Percentiles rank a stretch among this genome's conserved stretches.
These are phyloP conservation scores for Dysdera silvatica DNA, from an alignment of 1,140 invertebrate genomes.

Conservation along the genomic window DNA sequence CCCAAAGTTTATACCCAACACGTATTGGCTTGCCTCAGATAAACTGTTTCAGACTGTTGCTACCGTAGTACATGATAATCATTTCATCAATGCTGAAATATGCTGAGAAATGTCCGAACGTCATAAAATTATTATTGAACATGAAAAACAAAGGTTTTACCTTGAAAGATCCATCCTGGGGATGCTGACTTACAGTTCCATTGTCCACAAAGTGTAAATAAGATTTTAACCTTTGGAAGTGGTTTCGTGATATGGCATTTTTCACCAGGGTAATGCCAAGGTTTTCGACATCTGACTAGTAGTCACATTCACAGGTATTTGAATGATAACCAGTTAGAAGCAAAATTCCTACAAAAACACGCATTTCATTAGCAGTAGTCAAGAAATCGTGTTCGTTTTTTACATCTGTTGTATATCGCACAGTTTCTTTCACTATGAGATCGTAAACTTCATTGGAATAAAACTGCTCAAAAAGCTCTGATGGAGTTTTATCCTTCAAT, in stretches of 20 bases:
- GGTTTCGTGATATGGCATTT: not conserved
- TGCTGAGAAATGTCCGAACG: not conserved
- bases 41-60: not conserved
- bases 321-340: not conserved
- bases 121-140: not conserved
- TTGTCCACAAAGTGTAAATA: not conserved
- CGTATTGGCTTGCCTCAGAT: not conserved
- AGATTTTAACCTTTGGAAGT: not conserved
- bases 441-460: conserved; percentile 11
- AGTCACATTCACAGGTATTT: conserved; percentile 2
- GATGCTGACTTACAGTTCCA: not conserved
- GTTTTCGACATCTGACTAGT: not conserved
- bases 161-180: not conserved
- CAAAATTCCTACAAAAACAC: not conserved
- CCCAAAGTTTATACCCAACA: not conserved
- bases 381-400: conserved; percentile 3
- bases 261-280: not conserved
- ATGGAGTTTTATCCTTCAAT: conserved; percentile 7
- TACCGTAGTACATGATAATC: not conserved
- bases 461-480: conserved; percentile 4
- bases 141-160: not conserved
- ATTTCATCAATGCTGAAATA: not conserved
- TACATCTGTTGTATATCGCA: conserved; percentile 5
- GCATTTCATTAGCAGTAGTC: conserved; percentile 4
- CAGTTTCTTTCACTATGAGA: conserved; percentile 14